phyloP scores from a whole-genome alignment of 2,113 vertebrate genomes.

The Rhabdomys dilectus region DNA sequence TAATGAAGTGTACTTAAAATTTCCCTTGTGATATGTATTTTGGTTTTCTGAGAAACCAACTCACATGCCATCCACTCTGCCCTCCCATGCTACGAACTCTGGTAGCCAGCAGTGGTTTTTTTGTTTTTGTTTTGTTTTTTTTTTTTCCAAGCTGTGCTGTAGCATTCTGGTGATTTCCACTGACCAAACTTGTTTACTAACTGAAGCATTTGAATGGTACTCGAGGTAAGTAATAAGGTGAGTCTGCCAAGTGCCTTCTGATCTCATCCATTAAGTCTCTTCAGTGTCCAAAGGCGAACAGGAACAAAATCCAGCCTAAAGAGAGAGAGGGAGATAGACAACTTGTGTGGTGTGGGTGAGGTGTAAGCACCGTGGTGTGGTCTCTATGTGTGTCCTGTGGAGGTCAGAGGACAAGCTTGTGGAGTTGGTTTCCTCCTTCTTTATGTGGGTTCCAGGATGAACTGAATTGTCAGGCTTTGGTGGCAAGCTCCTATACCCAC shows the following conservation, averaged over 20 bases:
- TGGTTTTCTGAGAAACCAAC: constrained; percentile 51
- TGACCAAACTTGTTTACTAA: constrained; percentile 68
- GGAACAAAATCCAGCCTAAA: neutral
- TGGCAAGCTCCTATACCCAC: neutral
- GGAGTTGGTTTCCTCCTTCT: neutral
- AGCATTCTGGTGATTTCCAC: constrained; percentile 60
- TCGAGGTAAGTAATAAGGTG: constrained; percentile 40
- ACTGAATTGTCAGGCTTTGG: neutral
- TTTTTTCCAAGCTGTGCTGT: constrained; percentile 51
- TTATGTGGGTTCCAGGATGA: neutral
- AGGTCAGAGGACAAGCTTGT: neutral
- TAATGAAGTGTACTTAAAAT: constrained; percentile 34
- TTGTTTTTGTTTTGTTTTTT: too few relatives aligned
- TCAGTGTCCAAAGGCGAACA: constrained; percentile 54
- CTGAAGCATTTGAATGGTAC: constrained; percentile 57
- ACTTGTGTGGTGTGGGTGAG: neutral
- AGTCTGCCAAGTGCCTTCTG: constrained; percentile 42
- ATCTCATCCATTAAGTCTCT: constrained; percentile 43
- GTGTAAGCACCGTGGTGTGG: neutral
- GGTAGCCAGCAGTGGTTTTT: neutral
- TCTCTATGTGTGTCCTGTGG: neutral
- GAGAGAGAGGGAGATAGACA: neutral
- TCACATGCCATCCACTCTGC: neutral
- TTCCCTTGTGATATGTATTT: constrained; percentile 33
- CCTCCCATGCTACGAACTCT: neutral